These are phyloP conservation scores for Peromyscus melanophrys DNA, from an alignment of 2,797 vertebrate species.

Conservation along the genomic window DNA sequence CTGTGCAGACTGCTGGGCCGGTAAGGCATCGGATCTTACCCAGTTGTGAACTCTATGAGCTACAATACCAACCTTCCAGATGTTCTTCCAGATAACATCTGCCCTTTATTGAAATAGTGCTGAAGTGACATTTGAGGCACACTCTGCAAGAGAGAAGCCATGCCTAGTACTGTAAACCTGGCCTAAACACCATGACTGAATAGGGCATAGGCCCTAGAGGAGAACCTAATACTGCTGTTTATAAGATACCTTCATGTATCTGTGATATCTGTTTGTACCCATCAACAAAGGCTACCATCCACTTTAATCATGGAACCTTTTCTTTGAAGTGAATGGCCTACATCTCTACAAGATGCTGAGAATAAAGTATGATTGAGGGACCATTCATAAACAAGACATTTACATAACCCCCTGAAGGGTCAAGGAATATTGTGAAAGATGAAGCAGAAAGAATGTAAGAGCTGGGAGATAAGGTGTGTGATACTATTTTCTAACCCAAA, in stretches of 20 bases:
- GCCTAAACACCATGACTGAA: neutral
- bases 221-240: neutral
- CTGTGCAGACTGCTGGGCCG: neutral
- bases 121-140: neutral
- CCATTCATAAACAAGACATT: too few relatives aligned
- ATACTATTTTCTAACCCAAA: neutral
- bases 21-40: neutral
- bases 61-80: neutral
- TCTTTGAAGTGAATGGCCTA: neutral
- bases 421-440: too few relatives aligned
- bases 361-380: neutral
- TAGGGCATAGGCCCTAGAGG: neutral
- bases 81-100: neutral
- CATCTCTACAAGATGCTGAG: neutral
- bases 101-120: neutral
- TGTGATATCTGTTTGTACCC: neutral
- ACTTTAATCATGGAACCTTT: neutral
- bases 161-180: neutral
- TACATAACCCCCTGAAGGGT: too few relatives aligned
- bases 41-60: neutral
- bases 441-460: too few relatives aligned
- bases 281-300: neutral
- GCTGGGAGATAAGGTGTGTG: neutral
- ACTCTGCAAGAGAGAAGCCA: neutral
- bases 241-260: neutral